Evolutionary conservation across 2,113 vertebrate species (phyloP), one percentile per base, ranked within the genome.

Genomic region (Anguilla japonica): DNA sequence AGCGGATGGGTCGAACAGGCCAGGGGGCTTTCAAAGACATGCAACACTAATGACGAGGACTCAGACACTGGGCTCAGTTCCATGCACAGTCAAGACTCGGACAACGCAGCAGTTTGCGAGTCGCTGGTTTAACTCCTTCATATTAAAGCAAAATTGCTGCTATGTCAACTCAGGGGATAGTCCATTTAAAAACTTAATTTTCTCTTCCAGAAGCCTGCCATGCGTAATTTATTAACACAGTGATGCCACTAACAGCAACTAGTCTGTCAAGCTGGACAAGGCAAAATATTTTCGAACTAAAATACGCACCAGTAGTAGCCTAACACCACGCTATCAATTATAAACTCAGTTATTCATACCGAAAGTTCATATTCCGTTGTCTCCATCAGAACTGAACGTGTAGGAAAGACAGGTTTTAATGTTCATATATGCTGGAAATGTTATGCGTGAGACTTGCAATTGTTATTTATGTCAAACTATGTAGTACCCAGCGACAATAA

Each of bases 51-150:
- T 82, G 97, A 97, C 85, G 98, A 99, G 86, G 98, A 99, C 91
- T 99, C 98, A 34, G 98, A 99, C 90, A 99, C 98, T 0, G 98
- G 98, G 13, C 94, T 99, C 88, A 99, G 97, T 88, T 99, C 98
- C 60, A 96, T 99, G 96, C 97, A 99, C 94, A 99, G 98, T 85
- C 98, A 98, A 91, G 98, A 99, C 92, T 99, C 98, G 6, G 98
- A 98, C 92, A 96, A 94, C 18, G 87, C 91, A 1, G 95, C 96
- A 0, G 95, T 97, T 79, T 97, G 96, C 88, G 98, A 99, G 90
- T 98, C 98, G 15, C 94, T 98, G 0, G 97, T 99, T 82, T 98
- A 97, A 93, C 41, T 83, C 8, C 6, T 29, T 82, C 67, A 13
- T 46, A 67, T 16, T 84, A 79, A 41, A 11, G 41, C 57, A n/a